Evolutionary conservation across 2,113 vertebrate genomes (phyloP), one percentile per base, ranked within the genome.

Genomic region (Laterallus jamaicensis): DNA sequence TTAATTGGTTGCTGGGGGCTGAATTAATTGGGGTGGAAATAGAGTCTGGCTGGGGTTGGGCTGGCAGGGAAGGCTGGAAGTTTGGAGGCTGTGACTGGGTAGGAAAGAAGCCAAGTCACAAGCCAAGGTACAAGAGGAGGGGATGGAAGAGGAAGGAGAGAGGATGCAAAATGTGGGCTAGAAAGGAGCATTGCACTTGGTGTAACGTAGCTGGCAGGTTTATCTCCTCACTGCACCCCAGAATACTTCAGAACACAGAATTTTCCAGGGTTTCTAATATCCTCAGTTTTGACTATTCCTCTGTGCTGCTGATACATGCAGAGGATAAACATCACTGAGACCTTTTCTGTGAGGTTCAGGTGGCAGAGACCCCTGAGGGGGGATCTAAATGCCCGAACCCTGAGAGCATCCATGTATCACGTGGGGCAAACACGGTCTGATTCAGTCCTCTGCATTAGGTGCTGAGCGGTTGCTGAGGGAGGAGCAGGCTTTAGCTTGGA

Each of bases 331-430:
- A 6, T 18, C 1, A 31, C 50, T 9, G 80, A 15, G 0, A 40
- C 7, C 39, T 31, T 55, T 77, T 58, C 2, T n/a, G 28, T 66
- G 82, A 91, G 82, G 54, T 75, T 62, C 79, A 60, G 67, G 82
- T 82, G 58, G 85, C 74, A 82, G 81, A 52, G 49, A 5, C 73
- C 73, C 55, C 4, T 8, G 56, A 24, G 82, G 66, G 66, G 40
- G 85, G 85, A 69, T 59, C n/a, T 7, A 10, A 22, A 17, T 32
- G 78, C 82, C 84, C 78, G 11, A 79, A 9, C 62, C 58, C 62
- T 0, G 39, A 50, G 47, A 84, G 39, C 52, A 0, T 4, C 31
- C 11, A 14, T 8, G 28, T 6, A 11, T 78, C 52, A 11, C 56
- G 10, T 5, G 55, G 35, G 2, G 44, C 82, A 3, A 1, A 8